Conservation (phyloP, 1,140 invertebrate species). For the Sitophilus oryzae region DNA sequence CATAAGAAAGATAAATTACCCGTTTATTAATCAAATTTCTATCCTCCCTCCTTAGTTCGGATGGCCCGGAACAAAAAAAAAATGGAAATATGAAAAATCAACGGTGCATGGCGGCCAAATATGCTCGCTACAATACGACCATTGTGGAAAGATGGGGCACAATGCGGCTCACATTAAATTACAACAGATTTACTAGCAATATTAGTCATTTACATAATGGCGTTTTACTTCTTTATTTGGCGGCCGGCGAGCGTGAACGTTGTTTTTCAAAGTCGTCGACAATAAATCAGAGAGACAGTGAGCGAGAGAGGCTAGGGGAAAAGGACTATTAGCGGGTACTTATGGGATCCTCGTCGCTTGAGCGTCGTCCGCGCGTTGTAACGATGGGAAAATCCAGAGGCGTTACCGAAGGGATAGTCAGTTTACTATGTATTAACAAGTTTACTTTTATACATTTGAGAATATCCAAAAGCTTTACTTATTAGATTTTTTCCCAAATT, state of each 20-base stretch:
- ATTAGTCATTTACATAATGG: conserved; percentile 24
- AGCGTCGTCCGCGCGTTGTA: conserved; percentile 24
- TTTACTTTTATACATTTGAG: too few species aligned
- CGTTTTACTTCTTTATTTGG: conserved; percentile 26
- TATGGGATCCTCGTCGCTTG: conserved; percentile 28
- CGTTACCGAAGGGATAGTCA: neutral
- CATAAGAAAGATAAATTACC: too few species aligned
- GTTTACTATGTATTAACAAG: too few species aligned
- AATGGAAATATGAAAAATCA: neutral
- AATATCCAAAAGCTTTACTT: too few species aligned
- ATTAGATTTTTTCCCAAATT: too few species aligned
- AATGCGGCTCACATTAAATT: conserved; percentile 6
- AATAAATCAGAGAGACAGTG: conserved; percentile 33
- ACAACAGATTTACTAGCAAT: conserved; percentile 16
- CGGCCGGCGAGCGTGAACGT: conserved; percentile 30
- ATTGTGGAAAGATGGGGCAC: neutral
- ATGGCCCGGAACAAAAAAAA: neutral
- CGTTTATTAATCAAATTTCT: neutral
- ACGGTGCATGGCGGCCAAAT: neutral
- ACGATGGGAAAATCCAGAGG: conserved; percentile 17
- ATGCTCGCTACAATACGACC: neutral
- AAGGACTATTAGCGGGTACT: conserved; percentile 40
- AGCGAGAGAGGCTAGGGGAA: conserved; percentile 36
- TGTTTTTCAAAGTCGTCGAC: conserved; percentile 31
- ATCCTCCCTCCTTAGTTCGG: neutral